phyloP scores from a whole-genome alignment of 2,113 vertebrate species.

The Dolichotis patagonum region DNA sequence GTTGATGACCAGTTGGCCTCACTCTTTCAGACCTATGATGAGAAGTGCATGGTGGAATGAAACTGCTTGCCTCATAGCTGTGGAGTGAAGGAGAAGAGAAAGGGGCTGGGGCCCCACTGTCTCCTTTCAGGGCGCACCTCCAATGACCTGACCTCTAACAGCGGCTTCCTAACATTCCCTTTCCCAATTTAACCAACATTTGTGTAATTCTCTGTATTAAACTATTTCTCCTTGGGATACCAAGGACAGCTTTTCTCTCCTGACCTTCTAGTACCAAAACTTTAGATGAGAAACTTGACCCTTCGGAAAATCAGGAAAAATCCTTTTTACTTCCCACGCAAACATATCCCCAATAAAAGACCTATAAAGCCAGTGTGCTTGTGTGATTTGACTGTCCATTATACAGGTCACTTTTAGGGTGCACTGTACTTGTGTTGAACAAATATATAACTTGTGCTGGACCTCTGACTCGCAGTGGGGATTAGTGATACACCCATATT shows the following conservation, averaged over 20 bases:
- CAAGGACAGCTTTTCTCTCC: not conserved
- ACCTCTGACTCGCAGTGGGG: not conserved
- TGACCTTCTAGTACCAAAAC: not conserved
- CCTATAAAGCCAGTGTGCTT: not conserved
- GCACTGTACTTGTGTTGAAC: not conserved
- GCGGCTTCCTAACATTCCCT: not conserved
- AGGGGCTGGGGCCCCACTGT: fast-evolving
- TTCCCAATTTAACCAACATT: not conserved
- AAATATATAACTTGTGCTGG: not conserved
- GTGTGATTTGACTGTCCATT: not conserved
- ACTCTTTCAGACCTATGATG: not conserved
- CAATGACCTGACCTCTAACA: not conserved
- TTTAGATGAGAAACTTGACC: not conserved
- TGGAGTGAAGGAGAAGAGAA: not conserved
- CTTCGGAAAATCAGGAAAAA: not conserved
- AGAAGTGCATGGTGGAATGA: not conserved
- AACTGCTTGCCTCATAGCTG: not conserved
- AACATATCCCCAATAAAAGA: not conserved
- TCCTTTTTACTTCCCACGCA: fast-evolving
- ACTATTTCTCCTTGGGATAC: not conserved
- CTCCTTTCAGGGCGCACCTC: not conserved
- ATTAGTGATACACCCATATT: not conserved
- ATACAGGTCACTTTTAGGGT: not conserved
- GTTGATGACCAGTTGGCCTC: not conserved
- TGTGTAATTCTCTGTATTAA: not conserved